Percentiles rank a stretch among this genome's conserved stretches.
Evolutionary conservation across 2,113 vertebrate species (phyloP).

Genomic region (Vulpes ferrilata): DNA sequence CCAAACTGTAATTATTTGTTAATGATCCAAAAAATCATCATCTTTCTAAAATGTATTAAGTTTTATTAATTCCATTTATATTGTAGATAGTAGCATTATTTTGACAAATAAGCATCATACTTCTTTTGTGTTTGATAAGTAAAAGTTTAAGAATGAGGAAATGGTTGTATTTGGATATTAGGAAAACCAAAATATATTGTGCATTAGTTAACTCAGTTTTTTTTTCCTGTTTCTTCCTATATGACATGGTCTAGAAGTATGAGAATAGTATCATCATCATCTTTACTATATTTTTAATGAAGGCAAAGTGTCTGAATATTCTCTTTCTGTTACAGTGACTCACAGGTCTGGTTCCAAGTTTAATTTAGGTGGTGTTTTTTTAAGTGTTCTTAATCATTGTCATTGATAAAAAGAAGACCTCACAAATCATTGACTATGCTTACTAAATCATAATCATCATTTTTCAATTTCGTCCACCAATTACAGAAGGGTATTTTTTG

Average conservation of each 20-base stretch:
- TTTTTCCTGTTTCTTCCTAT: background rate
- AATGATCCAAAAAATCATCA: background rate
- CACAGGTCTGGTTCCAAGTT: background rate
- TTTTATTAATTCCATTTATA: background rate
- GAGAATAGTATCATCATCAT: background rate
- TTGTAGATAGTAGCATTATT: background rate
- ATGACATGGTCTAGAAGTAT: background rate
- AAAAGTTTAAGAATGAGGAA: background rate
- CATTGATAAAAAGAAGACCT: slow-evolving; percentile 59
- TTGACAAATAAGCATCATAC: background rate
- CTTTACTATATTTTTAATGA: background rate
- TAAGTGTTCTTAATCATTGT: slow-evolving; percentile 23
- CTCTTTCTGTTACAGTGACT: background rate
- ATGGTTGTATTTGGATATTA: background rate
- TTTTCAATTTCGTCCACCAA: slow-evolving; percentile 27
- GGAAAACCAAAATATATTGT: background rate
- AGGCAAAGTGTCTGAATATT: background rate
- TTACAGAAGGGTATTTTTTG: slow-evolving; percentile 26
- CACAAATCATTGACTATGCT: background rate
- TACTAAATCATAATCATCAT: slow-evolving; percentile 25
- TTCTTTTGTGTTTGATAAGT: background rate
- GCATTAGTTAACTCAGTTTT: background rate
- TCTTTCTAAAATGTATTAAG: background rate
- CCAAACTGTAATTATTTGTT: background rate
- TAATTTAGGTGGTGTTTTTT: background rate